phyloP scores from a whole-genome alignment of 2,797 vertebrate genomes.

The Siniperca obscura region DNA sequence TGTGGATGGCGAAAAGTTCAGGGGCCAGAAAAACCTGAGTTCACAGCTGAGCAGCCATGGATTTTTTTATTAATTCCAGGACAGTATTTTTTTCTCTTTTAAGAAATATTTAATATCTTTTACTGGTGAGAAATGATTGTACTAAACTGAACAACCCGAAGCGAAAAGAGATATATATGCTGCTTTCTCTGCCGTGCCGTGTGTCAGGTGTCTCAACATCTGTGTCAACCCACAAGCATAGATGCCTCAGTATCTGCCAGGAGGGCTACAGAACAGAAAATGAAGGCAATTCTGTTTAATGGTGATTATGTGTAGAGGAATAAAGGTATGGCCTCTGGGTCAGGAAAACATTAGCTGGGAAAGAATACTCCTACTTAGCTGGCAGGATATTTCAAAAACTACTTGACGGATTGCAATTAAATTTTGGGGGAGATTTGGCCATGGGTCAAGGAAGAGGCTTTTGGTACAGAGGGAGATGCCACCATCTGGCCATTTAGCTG shows the following conservation, averaged over 20 bases:
- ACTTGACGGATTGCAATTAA: not conserved
- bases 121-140: not conserved
- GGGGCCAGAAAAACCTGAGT: not conserved
- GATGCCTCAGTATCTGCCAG: not conserved
- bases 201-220: constrained; percentile 13
- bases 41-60: not conserved
- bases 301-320: constrained; percentile 30
- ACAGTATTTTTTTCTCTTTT: not conserved
- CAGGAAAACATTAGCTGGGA: constrained; percentile 18
- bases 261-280: constrained; percentile 6
- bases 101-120: constrained; percentile 22
- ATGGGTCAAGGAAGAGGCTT: not conserved
- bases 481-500: not conserved
- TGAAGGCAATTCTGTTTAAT: constrained; percentile 7
- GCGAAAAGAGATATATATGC: constrained; percentile 23
- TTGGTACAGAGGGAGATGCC: not conserved
- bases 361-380: constrained; percentile 3
- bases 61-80: constrained; percentile 10
- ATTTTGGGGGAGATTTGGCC: not conserved
- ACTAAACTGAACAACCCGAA: constrained; percentile 12
- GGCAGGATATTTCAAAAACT: not conserved
- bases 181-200: constrained; percentile 6
- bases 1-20: constrained; percentile 1
- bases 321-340: constrained; percentile 15
- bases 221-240: constrained; percentile 8